Evolutionary conservation across 2,113 vertebrate genomes (phyloP).

Genomic region (Arizona elegans): DNA sequence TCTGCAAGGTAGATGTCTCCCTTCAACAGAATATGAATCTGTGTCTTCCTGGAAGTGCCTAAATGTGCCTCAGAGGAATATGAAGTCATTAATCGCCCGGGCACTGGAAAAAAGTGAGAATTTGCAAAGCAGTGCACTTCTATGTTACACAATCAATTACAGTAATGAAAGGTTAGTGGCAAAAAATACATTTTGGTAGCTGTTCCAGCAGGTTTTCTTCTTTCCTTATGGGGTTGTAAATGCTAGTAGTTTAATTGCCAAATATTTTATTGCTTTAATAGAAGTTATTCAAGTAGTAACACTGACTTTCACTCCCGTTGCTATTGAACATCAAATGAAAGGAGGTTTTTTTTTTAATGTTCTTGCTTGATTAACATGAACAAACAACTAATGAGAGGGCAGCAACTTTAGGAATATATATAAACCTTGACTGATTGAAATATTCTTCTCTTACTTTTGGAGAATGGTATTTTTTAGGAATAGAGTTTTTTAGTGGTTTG

Average conservation of each 20-base stretch:
- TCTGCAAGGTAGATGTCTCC: neutral
- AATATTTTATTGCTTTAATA: conserved; percentile 48
- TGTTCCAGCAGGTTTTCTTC: neutral
- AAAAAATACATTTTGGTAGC: neutral
- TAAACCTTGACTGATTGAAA: neutral
- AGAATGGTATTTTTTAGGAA: neutral
- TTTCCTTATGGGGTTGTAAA: conserved; percentile 7
- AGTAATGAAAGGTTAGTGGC: neutral
- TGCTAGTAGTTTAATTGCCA: conserved; percentile 42
- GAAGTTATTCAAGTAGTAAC: conserved; percentile 26
- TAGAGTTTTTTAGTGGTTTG: neutral
- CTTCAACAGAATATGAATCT: neutral
- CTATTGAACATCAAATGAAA: conserved; percentile 43
- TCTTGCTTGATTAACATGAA: neutral
- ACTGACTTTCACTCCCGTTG: conserved; percentile 43
- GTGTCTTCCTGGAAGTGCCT: neutral
- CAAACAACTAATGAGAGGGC: neutral
- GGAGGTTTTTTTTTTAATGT: neutral
- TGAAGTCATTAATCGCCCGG: neutral
- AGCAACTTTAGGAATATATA: neutral
- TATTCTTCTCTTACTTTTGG: neutral
- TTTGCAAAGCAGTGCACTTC: neutral
- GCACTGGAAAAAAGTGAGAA: neutral
- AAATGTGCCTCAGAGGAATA: neutral
- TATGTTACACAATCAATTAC: rapidly evolving